Base-by-base conservation (phyloP, 2,888 invertebrate genomes). In the Chelonus formosanus region DNA sequence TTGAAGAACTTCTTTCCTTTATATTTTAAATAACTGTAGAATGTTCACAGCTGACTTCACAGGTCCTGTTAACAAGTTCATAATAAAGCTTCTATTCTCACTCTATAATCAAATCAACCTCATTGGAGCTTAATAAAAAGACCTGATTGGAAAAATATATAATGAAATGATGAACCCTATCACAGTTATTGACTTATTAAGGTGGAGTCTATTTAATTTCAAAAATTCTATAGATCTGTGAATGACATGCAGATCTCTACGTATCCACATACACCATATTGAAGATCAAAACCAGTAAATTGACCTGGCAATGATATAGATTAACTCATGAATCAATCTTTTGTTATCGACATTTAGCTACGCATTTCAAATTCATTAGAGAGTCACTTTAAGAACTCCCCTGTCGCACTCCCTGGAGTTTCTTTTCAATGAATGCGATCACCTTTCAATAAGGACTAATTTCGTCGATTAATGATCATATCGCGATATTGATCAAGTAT, bases 361-460 rank as follows among this genome's bases (percentile, higher is more conserved):
- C 73, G 70, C 70, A 71, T 71, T 64, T 73, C 73, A 70, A 73
- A 73, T 70, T 73, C 73, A 73, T 73, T 73, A 73, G 71, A 63
- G 36, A 43, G 58, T 57, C 53, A 58, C 48, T 35, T 40, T 43
- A 40, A 31, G 55, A 40, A 58, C 43, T 47, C 35, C 34, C 60
- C 34, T 34, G 34, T 32, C 10, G 54, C 20, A 20, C 20, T 20
- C 20, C 20, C 20, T 20, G 20, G 20, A 20, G 32, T n/a, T 50
- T 57, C 57, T 32, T n/a, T 36, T 20, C 20, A 20, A 32, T 64
- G 48, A 60, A 55, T 40, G 3, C 60, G 31, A 56, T 56, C 60
- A 47, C 40, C 50, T 43, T 60, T 61, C 65, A 65, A 65, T 65
- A 35, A 65, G 20, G 36, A 60, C 56, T 65, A 60, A 65, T 61